phyloP scores from a whole-genome alignment of 2,113 vertebrate genomes.

The Anolis sagrei region DNA sequence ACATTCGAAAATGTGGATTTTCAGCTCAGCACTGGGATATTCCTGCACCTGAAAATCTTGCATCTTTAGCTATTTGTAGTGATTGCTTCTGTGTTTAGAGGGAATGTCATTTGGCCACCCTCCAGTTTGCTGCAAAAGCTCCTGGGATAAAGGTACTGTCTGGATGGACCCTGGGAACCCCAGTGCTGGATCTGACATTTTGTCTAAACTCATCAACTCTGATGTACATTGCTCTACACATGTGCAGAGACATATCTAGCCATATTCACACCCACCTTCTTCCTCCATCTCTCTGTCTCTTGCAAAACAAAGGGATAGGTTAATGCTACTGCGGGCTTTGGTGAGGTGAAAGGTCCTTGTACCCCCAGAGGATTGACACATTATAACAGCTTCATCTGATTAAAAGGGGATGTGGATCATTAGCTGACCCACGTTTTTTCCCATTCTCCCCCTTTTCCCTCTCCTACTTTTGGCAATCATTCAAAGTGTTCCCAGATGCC shows the following conservation, averaged over 20 bases:
- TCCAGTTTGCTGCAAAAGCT: too few species aligned
- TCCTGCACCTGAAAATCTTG: too few species aligned
- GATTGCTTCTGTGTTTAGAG: too few species aligned
- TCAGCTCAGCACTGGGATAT: too few species aligned
- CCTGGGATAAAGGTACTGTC: too few species aligned
- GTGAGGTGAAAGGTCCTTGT: conserved; percentile 79
- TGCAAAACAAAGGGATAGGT: conserved; percentile 56
- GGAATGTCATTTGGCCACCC: too few species aligned
- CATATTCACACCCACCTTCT: conserved; percentile 28
- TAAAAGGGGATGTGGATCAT: conserved; percentile 84
- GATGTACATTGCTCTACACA: not conserved
- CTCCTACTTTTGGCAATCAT: conserved; percentile 71
- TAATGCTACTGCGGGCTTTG: conserved; percentile 77
- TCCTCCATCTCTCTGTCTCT: not conserved
- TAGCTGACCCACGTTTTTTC: conserved; percentile 78
- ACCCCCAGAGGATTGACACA: conserved; percentile 76
- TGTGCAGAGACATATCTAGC: conserved; percentile 38
- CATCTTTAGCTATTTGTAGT: too few species aligned
- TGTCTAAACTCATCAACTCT: conserved; percentile 14
- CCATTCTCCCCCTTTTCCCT: conserved; percentile 33
- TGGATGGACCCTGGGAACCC: too few species aligned
- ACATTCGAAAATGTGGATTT: too few species aligned
- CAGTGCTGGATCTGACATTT: not conserved
- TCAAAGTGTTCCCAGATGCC: conserved; percentile 83
- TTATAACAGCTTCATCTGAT: conserved; percentile 81